A percentile compares a stretch with the other conserved stretches of the same genome.
Conservation (phyloP, 53 echinoderm and acorn worm species). For the Actinopyga echinites region DNA sequence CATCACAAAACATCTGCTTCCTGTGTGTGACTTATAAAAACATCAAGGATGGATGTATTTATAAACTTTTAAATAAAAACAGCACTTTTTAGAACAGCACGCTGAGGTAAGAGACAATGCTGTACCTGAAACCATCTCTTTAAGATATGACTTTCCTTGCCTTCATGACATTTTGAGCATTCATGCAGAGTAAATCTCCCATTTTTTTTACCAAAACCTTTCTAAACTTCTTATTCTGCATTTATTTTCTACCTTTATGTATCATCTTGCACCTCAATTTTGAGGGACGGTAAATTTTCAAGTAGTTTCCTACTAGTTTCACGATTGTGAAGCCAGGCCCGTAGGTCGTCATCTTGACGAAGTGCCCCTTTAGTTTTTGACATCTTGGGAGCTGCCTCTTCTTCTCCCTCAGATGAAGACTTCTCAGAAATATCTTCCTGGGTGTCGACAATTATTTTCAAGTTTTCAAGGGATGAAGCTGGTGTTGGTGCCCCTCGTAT, state of each 20-base stretch:
- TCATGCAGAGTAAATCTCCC: too few relatives aligned
- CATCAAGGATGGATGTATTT: too few relatives aligned
- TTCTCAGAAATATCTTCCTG: constrained; percentile 65
- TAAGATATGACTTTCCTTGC: too few relatives aligned
- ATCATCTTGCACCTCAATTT: constrained; percentile 78
- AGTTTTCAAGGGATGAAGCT: constrained; percentile 77
- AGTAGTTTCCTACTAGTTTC: constrained; percentile 65
- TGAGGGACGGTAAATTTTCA: constrained; percentile 66
- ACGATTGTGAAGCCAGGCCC: constrained; percentile 60
- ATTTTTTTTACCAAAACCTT: too few relatives aligned
- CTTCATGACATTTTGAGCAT: too few relatives aligned
- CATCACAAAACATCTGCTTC: too few relatives aligned
- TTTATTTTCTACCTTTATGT: neutral
- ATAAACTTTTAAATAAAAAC: too few relatives aligned
- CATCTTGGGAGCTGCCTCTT: constrained; percentile 45
- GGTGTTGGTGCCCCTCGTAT: constrained; percentile 45
- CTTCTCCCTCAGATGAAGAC: constrained; percentile 27
- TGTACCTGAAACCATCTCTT: too few relatives aligned
- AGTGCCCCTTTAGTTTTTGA: constrained; percentile 4
- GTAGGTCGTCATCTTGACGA: constrained; percentile 51
- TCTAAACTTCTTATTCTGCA: too few relatives aligned
- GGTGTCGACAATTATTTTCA: constrained; percentile 81
- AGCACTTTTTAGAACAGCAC: too few relatives aligned
- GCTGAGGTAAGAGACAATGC: too few relatives aligned
- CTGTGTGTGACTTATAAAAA: too few relatives aligned